These are phyloP conservation scores for Eupithecia subfuscata DNA, from an alignment of 2,888 invertebrate genomes.

Conservation along the genomic window DNA sequence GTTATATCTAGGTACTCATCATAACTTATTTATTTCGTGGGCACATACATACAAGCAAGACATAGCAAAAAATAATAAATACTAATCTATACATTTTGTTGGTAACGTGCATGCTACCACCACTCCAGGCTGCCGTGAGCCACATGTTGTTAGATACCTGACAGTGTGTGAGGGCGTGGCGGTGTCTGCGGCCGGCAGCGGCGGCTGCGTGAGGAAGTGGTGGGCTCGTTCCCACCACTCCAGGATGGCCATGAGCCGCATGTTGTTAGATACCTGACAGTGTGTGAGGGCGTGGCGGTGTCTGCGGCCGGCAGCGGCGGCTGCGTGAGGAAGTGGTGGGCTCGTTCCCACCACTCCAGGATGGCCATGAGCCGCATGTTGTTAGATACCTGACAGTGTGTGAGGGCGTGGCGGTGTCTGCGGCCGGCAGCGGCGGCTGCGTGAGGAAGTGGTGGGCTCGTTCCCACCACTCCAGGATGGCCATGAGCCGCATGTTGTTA, in stretches of 20 bases:
- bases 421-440: conserved; percentile 72
- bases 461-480: conserved; percentile 97
- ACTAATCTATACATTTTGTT: no score
- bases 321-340: conserved; percentile 90
- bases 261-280: conserved; percentile 1
- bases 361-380: conserved; percentile 97
- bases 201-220: conserved; percentile 89
- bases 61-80: no score
- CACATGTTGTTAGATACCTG: conserved; percentile 15
- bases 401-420: conserved; percentile 54
- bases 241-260: no score
- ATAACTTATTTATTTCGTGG: no score
- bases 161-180: conserved; percentile 33
- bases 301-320: conserved; percentile 69
- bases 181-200: conserved; percentile 64
- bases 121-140: no score
- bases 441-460: conserved; percentile 91
- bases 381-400: conserved; percentile 73
- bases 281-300: conserved; percentile 43
- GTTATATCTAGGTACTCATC: no score
- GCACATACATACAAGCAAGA: no score
- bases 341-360: conserved; percentile 96
- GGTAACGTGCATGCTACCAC: no score
- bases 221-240: conserved; percentile 91
- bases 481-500: conserved; percentile 97